phyloP scores from a whole-genome alignment of 2,888 invertebrate species.

The Oasisia sp. region DNA sequence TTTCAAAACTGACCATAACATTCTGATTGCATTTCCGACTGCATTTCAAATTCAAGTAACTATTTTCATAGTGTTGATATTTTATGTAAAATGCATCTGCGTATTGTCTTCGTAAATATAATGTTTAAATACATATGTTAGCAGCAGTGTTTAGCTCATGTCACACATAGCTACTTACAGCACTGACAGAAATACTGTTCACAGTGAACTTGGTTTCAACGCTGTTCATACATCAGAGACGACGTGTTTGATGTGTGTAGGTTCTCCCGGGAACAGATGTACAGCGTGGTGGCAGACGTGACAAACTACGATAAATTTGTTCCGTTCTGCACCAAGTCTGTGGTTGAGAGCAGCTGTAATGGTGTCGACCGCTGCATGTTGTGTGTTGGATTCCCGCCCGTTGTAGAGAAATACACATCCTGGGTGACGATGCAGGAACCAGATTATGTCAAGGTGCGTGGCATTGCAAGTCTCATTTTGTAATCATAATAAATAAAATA shows the following conservation, averaged over 20 bases:
- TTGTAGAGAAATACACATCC: conserved; percentile 85
- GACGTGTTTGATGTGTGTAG: conserved; percentile 68
- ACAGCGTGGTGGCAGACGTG: conserved; percentile 88
- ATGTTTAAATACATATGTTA: no score
- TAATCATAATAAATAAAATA: no score
- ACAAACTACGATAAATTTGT: conserved; percentile 87
- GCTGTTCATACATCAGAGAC: no score
- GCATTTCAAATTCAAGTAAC: no score
- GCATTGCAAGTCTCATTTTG: background rate
- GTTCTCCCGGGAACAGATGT: conserved; percentile 93
- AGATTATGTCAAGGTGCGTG: conserved; percentile 74
- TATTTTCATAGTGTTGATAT: no score
- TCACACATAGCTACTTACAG: no score
- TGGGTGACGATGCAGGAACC: conserved; percentile 81
- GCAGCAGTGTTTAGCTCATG: no score
- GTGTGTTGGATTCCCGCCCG: conserved; percentile 67
- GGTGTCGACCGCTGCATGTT: conserved; percentile 79
- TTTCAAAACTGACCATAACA: no score
- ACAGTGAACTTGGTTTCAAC: no score
- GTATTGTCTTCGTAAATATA: no score
- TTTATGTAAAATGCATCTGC: no score
- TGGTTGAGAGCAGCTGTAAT: conserved; percentile 72
- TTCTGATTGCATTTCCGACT: no score
- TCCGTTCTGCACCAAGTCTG: conserved; percentile 91
- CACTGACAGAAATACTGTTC: background rate